phyloP scores from a whole-genome alignment of 2,797 vertebrate species.

The Poeciliopsis turneri region DNA sequence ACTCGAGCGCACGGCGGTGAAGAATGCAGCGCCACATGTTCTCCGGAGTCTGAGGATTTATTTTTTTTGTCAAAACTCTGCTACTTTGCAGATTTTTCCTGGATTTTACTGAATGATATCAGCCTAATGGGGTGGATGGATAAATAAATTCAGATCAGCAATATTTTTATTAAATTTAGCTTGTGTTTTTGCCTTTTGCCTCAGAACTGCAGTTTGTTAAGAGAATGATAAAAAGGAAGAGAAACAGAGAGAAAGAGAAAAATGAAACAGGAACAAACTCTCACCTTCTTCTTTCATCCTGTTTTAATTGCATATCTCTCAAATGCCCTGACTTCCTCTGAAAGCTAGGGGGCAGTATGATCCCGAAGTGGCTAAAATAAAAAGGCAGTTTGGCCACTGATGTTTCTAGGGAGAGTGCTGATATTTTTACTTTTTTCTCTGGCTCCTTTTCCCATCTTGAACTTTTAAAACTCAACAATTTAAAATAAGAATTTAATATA shows the following conservation, averaged over 20 bases:
- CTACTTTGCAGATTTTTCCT: background rate
- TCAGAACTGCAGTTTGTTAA: background rate
- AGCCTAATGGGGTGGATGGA: background rate
- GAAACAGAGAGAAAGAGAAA: background rate
- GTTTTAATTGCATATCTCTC: background rate
- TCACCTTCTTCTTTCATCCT: background rate
- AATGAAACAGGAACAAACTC: background rate
- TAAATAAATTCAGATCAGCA: background rate
- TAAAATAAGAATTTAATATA: background rate
- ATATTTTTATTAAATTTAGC: background rate
- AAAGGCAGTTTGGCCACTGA: background rate
- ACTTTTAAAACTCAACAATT: background rate
- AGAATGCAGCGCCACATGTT: background rate
- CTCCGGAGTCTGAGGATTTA: background rate
- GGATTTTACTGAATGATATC: background rate
- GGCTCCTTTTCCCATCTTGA: background rate
- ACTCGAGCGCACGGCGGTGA: background rate
- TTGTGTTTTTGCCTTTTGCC: background rate
- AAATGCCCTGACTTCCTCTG: background rate
- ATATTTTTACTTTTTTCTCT: background rate
- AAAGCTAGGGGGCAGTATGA: slow-evolving; percentile 64
- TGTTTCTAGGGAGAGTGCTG: background rate
- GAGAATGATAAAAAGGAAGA: background rate
- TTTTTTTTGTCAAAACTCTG: background rate
- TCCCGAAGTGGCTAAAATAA: slow-evolving; percentile 7